Evolutionary conservation across 1,140 invertebrate genomes (phyloP).

Genomic region (Habropoda laboriosa): DNA sequence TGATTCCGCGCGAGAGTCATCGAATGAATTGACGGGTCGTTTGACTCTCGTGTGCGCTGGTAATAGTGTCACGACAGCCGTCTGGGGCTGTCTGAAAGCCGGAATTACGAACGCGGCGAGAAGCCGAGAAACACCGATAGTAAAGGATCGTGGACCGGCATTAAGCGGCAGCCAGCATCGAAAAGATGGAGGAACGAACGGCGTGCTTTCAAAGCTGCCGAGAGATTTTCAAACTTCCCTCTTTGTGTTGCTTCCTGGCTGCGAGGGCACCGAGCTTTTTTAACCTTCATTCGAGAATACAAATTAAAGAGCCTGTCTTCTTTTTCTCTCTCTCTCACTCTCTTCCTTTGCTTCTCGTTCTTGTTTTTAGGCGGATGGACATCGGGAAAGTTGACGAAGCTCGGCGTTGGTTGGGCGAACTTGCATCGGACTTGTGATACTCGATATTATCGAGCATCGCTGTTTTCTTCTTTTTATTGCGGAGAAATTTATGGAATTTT

Average conservation of each 20-base stretch:
- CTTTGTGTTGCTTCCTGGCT: slow-evolving; percentile 16
- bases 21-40: slow-evolving; percentile 52
- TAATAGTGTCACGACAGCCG: slow-evolving; percentile 12
- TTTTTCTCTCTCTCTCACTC: no score
- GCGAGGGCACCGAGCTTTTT: neutral
- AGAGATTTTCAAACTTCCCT: slow-evolving; percentile 27
- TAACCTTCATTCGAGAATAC: neutral
- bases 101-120: slow-evolving; percentile 26
- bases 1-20: slow-evolving; percentile 27
- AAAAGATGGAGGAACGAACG: slow-evolving; percentile 24
- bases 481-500: no score
- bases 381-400: neutral
- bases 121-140: slow-evolving; percentile 18
- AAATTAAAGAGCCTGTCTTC: neutral
- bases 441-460: no score
- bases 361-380: neutral
- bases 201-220: slow-evolving; percentile 18
- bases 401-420: no score
- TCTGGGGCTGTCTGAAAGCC: slow-evolving; percentile 33
- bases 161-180: neutral
- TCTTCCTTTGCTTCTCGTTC: neutral
- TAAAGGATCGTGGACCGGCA: slow-evolving; percentile 19
- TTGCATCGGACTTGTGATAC: no score
- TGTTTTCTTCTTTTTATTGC: no score
- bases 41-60: neutral